phyloP scores from a whole-genome alignment of 2,113 vertebrate species.

The Pao palembangensis region DNA sequence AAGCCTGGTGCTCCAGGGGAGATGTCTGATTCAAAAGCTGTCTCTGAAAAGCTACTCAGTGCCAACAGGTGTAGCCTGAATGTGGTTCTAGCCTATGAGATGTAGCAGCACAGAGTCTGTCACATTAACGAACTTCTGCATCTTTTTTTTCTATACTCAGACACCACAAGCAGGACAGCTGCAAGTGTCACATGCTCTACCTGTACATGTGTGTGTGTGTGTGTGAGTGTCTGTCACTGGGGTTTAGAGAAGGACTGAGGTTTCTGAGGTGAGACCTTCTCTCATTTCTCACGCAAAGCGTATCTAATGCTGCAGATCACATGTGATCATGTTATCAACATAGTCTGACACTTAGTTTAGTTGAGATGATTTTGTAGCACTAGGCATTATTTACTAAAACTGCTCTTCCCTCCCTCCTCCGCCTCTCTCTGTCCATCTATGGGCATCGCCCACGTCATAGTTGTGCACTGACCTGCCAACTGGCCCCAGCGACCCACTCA shows the following conservation, averaged over 20 bases:
- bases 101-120: conserved; percentile 66
- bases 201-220: conserved; percentile 22
- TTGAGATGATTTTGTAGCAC: background rate
- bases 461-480: too few species aligned
- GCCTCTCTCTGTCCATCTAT: too few species aligned
- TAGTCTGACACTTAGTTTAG: conserved; percentile 16
- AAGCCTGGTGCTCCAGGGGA: conserved; percentile 24
- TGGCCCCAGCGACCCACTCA: too few species aligned
- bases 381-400: too few species aligned
- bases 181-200: conserved; percentile 22
- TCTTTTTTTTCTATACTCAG: conserved; percentile 5
- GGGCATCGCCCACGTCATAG: too few species aligned
- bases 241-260: conserved; percentile 58
- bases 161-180: conserved; percentile 13
- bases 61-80: conserved; percentile 73
- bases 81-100: conserved; percentile 67
- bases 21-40: background rate
- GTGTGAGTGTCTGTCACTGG: conserved; percentile 32
- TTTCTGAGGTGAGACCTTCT: conserved; percentile 70
- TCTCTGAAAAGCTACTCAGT: conserved; percentile 32
- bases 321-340: conserved; percentile 53
- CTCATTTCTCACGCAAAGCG: conserved; percentile 67
- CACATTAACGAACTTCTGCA: conserved; percentile 60
- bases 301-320: conserved; percentile 70
- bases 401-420: too few species aligned